A percentile compares a stretch with the other conserved stretches of the same genome.
Conservation (phyloP, 2,113 vertebrate genomes). For the Prionailurus bengalensis region DNA sequence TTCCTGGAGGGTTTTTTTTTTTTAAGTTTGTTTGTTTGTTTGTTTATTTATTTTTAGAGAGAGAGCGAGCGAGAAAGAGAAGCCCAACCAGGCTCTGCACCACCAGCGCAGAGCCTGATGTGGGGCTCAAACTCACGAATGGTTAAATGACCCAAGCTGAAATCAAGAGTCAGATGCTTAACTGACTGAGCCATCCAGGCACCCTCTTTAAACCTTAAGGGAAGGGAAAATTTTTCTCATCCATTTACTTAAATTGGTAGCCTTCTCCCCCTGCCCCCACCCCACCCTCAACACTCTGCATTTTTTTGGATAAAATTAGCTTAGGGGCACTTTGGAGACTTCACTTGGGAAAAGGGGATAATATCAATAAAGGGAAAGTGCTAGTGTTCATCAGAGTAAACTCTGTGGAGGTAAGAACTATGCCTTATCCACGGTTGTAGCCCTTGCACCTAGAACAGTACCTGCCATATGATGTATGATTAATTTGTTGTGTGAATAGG, state of each 20-base stretch:
- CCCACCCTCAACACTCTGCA: neutral
- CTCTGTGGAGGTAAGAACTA: neutral
- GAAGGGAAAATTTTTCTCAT: neutral
- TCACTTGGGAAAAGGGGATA: neutral
- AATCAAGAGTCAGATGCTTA: too few species aligned
- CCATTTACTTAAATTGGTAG: neutral
- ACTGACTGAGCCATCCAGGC: too few species aligned
- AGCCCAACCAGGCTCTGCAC: too few species aligned
- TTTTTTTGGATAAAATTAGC: constrained; percentile 43
- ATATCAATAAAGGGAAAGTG: neutral
- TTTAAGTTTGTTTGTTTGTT: neutral
- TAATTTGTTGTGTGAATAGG: constrained; percentile 7
- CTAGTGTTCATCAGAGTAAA: neutral
- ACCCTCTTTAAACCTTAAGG: neutral
- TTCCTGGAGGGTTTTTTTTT: neutral
- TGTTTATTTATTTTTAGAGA: too few species aligned
- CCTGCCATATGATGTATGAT: neutral
- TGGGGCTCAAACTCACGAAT: too few species aligned
- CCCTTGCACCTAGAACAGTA: neutral
- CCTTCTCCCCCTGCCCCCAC: too few species aligned
- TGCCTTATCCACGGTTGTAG: neutral
- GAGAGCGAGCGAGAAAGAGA: too few species aligned
- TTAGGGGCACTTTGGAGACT: neutral
- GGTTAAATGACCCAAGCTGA: too few species aligned
- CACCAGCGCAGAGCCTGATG: too few species aligned